Evolutionary conservation across 2,888 invertebrate species (phyloP).

Genomic region (Strigamia crassipes): DNA sequence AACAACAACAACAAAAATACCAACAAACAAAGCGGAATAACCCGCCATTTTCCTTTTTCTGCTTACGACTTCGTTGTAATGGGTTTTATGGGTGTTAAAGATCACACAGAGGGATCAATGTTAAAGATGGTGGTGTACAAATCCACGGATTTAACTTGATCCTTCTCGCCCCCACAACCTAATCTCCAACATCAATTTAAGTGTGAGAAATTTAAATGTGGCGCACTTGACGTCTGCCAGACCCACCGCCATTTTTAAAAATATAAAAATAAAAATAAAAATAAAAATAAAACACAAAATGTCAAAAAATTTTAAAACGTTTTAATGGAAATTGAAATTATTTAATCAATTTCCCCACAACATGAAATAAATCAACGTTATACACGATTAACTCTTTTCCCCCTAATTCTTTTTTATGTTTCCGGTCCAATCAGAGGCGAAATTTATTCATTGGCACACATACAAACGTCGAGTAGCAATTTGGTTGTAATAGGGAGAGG

Average conservation of each 20-base stretch:
- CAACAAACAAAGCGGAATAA: too few relatives aligned
- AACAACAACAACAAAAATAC: not conserved
- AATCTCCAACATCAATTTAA: conserved; percentile 40
- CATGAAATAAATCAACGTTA: not conserved
- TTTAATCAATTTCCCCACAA: conserved; percentile 7
- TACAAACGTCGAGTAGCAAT: conserved; percentile 29
- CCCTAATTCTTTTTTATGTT: conserved; percentile 20
- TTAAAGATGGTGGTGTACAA: conserved; percentile 10
- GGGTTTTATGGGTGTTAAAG: not conserved
- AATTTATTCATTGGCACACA: conserved; percentile 38
- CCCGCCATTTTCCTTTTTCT: not conserved
- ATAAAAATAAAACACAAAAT: not conserved
- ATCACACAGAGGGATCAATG: conserved; percentile 17
- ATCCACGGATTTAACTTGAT: conserved; percentile 40
- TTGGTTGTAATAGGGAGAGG: conserved; percentile 24
- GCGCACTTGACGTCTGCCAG: not conserved
- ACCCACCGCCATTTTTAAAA: not conserved
- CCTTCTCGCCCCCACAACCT: conserved; percentile 24
- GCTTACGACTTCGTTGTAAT: not conserved
- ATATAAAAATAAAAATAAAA: not conserved
- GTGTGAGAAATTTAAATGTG: conserved; percentile 39
- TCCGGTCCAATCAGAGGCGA: conserved; percentile 15
- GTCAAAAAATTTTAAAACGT: too few relatives aligned
- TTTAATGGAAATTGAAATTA: too few relatives aligned
- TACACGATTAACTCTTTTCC: conserved; percentile 2